Base-by-base conservation (phyloP, 2,113 vertebrate genomes). In the Symphodus melops region DNA sequence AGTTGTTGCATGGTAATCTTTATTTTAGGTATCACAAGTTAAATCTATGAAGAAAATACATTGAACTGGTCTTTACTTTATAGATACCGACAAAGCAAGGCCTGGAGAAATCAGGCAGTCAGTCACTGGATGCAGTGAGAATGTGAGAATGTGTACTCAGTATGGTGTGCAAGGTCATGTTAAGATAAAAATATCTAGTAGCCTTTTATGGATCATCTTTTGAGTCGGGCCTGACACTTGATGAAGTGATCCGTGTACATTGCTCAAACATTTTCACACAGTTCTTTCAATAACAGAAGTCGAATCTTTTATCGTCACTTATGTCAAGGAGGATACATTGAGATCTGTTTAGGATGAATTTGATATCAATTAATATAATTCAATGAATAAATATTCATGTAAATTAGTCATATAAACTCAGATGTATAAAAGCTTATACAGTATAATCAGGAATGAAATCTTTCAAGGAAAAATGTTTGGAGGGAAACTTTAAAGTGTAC, bases 161-260 rank as follows among this genome's bases (percentile, higher is more conserved):
- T 86, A 84, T 85, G 82, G 82, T 68, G 88, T 76, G 74, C 81
- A 90, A 90, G 88, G 88, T 86, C 89, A 77, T 82, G 87, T 91
- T 90, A 88, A 89, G 91, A 93, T 93, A 93, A 93, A 94, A 94
- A 94, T 94, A 94, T 91, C 77, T 79, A 80, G 85, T 70, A 83
- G 88, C 92, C 91, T 91, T 93, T 93, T 92, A 92, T 86, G 91
- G 92, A 89, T 75, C 87, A 92, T 88, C 83, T 77, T 91, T 90
- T 87, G 67, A 85, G 82, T 86, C 16, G 63, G 67, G 77, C 59
- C 69, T 84, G 76, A 83, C 75, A 78, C 78, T 84, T 6, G 58
- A 80, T 82, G 57, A 78, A 79, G 78, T 11, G 75, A 75, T 82
- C 63, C 19, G 19, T 11, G 37, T 49, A 28, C 55, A 33, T 66